Evolutionary conservation across 92 coral and sea anemone genomes (phyloP), one percentile per base, ranked within the genome.

Genomic region (Montipora capitata): DNA sequence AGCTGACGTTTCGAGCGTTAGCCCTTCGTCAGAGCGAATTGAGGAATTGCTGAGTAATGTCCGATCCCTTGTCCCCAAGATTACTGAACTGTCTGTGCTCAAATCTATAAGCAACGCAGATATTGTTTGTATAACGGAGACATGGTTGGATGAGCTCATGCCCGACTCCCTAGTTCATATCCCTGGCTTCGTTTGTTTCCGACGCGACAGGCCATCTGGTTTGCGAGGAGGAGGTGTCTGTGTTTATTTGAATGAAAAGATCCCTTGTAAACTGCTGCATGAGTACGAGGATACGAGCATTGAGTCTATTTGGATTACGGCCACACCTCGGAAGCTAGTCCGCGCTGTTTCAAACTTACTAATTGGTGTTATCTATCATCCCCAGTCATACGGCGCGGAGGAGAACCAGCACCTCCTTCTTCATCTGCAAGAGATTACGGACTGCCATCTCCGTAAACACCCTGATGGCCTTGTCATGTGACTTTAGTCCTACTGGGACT

Each of bases 331-430:
- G 6, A 45, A 45, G 51, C 0, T 45, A 45, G 51, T 45, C 49
- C 49, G 49, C 49, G 49, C 49, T 44, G 49, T 44, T 44, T 45
- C 51, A 4, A 45, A 45, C 49, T 12, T 83, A 16, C 62, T 70
- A 48, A 41, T 83, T 27, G 87, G 79, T 10, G 87, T 83, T 43
- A 83, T 83, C 16, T 83, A 83, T 79, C 82, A 83, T 52, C 40
- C 79, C 40, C 71, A 81, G 4, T 83, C 87, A 10, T 71, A 65
- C 40, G 87, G 87, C 66, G 9, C 65, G 1, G 17, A 77, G 38
- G 87, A 83, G 73, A 83, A 83, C 63, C 15, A 13, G 44, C 52
- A 42, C 6, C 67, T 83, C 27, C 58, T 69, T 71, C 20, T 17
- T 39, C 87, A 83, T 16, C 71, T 83, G 10, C 87, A 83, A 43